phyloP scores from a whole-genome alignment of 92 coral and sea anemone species.

The Phymanthus crucifer region DNA sequence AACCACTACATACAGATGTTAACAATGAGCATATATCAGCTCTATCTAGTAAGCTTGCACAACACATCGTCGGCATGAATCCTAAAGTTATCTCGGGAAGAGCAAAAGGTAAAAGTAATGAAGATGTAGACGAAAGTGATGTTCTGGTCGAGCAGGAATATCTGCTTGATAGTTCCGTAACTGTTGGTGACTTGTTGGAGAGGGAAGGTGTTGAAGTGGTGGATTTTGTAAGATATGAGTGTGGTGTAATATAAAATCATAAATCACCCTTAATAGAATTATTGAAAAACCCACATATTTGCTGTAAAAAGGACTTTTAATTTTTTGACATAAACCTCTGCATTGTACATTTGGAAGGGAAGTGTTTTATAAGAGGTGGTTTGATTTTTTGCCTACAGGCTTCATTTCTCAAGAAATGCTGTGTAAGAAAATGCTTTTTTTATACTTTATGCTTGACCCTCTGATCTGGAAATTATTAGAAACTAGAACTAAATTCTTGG shows the following conservation, averaged over 20 bases:
- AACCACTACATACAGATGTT: conserved; percentile 24
- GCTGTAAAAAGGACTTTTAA: too few species aligned
- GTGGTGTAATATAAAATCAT: conserved; percentile 51
- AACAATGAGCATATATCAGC: conserved; percentile 16
- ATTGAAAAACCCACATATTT: too few species aligned
- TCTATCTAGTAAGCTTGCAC: conserved; percentile 71
- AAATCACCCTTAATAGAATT: too few species aligned
- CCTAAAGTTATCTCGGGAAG: conserved; percentile 56
- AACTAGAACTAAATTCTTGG: too few species aligned
- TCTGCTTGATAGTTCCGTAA: conserved; percentile 65
- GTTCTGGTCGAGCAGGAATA: conserved; percentile 83
- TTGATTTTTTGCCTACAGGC: too few species aligned
- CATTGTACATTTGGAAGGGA: too few species aligned
- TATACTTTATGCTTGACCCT: too few species aligned
- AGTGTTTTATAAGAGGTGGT: too few species aligned
- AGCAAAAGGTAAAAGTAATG: conserved; percentile 19
- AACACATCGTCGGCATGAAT: conserved; percentile 96
- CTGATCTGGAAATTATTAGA: too few species aligned
- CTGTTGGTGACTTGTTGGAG: conserved; percentile 72
- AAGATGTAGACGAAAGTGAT: conserved; percentile 23
- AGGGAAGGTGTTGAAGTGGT: conserved; percentile 65
- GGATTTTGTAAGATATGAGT: conserved; percentile 91
- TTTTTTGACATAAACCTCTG: too few species aligned
- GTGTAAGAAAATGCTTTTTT: too few species aligned
- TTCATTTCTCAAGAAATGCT: too few species aligned